Evolutionary conservation across 2,888 invertebrate genomes (phyloP).

Genomic region (Lumbricus terrestris): DNA sequence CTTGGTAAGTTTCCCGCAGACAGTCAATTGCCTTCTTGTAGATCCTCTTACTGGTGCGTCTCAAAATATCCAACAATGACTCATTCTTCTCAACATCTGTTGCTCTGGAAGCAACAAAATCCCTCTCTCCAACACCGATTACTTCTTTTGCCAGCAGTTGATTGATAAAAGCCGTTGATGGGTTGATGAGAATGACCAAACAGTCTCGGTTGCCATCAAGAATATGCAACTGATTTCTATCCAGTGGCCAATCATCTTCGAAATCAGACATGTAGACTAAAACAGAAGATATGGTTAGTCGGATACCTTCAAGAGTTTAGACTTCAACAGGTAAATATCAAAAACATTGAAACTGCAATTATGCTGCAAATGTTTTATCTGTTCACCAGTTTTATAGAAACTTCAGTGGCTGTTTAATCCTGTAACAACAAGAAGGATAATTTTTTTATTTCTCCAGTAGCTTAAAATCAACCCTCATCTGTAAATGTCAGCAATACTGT

Average conservation of each 20-base stretch:
- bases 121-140: background rate
- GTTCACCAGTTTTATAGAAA: background rate
- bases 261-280: background rate
- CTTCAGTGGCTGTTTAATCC: too few species aligned
- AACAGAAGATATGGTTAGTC: too few species aligned
- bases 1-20: background rate
- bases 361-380: background rate
- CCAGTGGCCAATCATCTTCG: constrained; percentile 6
- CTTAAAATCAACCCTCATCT: background rate
- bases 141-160: background rate
- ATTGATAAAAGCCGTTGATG: background rate
- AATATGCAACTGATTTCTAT: background rate
- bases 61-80: background rate
- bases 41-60: background rate
- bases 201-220: background rate
- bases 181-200: background rate
- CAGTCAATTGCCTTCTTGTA: background rate
- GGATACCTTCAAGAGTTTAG: background rate
- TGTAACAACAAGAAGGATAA: too few species aligned
- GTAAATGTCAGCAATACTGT: too few species aligned
- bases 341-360: background rate
- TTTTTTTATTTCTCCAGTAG: background rate
- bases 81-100: background rate
- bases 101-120: background rate
- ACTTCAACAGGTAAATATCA: too few species aligned